Evolutionary conservation across 2,797 vertebrate species (phyloP).

Genomic region (Lacerta agilis): DNA sequence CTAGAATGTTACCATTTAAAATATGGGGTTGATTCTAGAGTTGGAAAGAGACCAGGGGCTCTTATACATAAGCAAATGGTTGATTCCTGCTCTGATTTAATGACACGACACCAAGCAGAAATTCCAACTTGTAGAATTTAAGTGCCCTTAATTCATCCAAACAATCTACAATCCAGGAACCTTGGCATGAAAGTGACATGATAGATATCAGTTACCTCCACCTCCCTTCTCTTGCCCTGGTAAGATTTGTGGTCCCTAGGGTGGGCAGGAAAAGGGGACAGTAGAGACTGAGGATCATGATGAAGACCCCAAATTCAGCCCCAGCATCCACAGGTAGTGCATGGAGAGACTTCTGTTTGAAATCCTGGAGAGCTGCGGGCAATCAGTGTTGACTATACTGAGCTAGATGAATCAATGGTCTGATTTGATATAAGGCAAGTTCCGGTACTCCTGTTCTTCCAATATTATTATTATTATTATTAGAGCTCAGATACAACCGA

Average conservation of each 20-base stretch:
- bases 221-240: background rate
- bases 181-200: background rate
- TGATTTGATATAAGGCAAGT: no score
- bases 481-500: background rate
- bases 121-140: background rate
- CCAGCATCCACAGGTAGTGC: no score
- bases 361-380: no score
- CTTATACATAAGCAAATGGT: background rate
- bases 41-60: background rate
- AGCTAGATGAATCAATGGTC: no score
- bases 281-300: background rate
- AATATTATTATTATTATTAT: no score
- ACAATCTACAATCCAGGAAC: no score
- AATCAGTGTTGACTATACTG: no score
- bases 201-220: background rate
- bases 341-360: no score
- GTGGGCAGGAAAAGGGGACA: background rate
- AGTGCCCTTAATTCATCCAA: no score
- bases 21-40: background rate
- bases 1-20: background rate
- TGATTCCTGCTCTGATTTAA: background rate
- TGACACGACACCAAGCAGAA: background rate
- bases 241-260: background rate
- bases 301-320: no score
- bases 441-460: no score